Conservation (phyloP, 2,797 vertebrate genomes). For the Garrulus glandarius region DNA sequence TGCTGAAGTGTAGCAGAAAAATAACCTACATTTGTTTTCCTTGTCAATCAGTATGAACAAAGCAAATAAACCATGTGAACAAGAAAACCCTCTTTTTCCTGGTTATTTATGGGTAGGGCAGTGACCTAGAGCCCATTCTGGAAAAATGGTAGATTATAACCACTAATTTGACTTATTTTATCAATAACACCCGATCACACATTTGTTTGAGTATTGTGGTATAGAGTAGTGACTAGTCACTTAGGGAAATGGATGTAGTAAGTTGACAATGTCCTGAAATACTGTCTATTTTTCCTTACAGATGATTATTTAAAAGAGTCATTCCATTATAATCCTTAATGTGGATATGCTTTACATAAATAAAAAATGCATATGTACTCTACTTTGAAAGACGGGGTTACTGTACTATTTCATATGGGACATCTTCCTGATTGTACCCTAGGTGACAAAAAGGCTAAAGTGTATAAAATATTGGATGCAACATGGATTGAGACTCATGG, state of each 20-base stretch:
- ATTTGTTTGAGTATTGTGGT: background rate
- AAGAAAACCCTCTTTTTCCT: background rate
- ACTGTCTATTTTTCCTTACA: background rate
- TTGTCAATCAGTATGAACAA: conserved; percentile 50
- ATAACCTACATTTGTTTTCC: conserved; percentile 58
- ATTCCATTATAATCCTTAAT: background rate
- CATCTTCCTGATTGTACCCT: background rate
- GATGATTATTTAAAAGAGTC: background rate
- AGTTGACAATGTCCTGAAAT: background rate
- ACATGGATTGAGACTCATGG: background rate
- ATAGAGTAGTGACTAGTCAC: background rate
- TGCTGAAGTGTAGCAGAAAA: conserved; percentile 56
- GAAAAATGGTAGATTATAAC: background rate
- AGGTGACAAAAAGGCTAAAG: background rate
- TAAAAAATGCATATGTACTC: background rate
- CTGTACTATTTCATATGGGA: background rate
- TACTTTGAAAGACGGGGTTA: background rate
- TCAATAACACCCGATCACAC: fast-evolving
- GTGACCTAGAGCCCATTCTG: background rate
- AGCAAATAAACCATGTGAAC: background rate
- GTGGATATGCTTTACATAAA: background rate
- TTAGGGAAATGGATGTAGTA: background rate
- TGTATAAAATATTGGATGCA: background rate
- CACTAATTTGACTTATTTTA: background rate
- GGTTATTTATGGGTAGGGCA: background rate